A percentile compares a stretch with the other conserved stretches of the same genome.
These are phyloP conservation scores for Pipistrellus pipistrellus DNA, from an alignment of 2,797 vertebrate species.

Conservation along the genomic window DNA sequence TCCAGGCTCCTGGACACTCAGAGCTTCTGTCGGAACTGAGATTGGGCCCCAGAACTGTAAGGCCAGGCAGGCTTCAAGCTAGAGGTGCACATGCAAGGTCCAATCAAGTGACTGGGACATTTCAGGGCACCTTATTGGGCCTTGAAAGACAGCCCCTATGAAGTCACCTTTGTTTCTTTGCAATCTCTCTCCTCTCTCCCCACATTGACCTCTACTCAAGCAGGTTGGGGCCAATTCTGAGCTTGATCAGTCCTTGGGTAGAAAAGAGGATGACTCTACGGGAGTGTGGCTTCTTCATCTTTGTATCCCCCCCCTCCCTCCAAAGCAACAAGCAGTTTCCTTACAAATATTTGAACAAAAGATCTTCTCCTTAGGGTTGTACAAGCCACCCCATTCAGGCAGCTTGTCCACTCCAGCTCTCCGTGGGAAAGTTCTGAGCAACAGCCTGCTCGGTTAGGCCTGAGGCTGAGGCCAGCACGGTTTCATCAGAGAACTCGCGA, in stretches of 20 bases:
- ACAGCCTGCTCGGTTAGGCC: background rate
- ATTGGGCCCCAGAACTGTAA: background rate
- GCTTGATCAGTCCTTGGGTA: background rate
- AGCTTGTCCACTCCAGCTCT: background rate
- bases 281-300: background rate
- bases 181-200: background rate
- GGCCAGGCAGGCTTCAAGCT: background rate
- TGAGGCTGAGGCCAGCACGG: background rate
- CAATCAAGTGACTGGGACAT: background rate
- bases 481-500: background rate
- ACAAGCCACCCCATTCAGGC: background rate
- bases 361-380: background rate
- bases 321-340: background rate
- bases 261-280: background rate
- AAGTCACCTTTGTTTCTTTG: background rate
- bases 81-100: background rate
- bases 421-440: background rate
- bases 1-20: background rate
- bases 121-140: background rate
- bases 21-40: background rate
- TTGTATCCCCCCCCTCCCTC: background rate
- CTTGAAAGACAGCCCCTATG: background rate
- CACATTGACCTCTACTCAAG: background rate
- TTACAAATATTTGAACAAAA: slow-evolving; percentile 1
- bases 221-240: background rate